Conservation (phyloP, 2,113 vertebrate species). For the Heterocephalus glaber region DNA sequence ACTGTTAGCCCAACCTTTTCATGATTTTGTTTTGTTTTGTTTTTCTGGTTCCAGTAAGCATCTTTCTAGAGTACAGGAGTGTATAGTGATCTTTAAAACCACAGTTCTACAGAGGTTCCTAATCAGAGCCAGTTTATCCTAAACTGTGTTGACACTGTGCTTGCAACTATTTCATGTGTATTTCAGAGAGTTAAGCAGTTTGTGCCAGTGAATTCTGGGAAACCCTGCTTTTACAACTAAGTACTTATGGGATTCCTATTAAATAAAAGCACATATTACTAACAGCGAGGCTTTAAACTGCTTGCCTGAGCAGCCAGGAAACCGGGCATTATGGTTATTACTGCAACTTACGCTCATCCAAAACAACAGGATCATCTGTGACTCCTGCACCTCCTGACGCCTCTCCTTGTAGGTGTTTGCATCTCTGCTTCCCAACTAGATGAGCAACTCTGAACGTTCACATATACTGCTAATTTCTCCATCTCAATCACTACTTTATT, state of each 20-base stretch:
- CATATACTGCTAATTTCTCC: slow-evolving; percentile 5
- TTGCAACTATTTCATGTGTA: slow-evolving; percentile 45
- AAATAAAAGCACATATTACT: slow-evolving; percentile 53
- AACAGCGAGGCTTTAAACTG: slow-evolving; percentile 57
- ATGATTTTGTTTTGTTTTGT: not conserved
- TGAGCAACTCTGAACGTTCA: not conserved
- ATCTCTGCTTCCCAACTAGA: not conserved
- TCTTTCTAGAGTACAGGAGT: slow-evolving; percentile 4
- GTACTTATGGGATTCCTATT: not conserved
- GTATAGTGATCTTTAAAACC: slow-evolving; percentile 15
- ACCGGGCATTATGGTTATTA: not conserved
- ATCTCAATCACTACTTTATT: not conserved
- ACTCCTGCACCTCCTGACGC: not conserved
- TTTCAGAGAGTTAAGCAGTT: slow-evolving; percentile 42
- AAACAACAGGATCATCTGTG: slow-evolving; percentile 14
- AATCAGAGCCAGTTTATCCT: slow-evolving; percentile 16
- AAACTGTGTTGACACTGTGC: slow-evolving; percentile 26
- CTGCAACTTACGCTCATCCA: not conserved
- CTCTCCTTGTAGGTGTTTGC: not conserved
- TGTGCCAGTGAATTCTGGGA: slow-evolving; percentile 69
- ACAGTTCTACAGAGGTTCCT: not conserved
- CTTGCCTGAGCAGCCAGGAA: slow-evolving; percentile 44
- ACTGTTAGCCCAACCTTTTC: not conserved
- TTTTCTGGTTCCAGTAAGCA: not conserved
- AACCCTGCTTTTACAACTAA: slow-evolving; percentile 48